These are phyloP conservation scores for Sabellastarte sp. DNA, from an alignment of 2,888 invertebrate genomes.

Conservation along the genomic window DNA sequence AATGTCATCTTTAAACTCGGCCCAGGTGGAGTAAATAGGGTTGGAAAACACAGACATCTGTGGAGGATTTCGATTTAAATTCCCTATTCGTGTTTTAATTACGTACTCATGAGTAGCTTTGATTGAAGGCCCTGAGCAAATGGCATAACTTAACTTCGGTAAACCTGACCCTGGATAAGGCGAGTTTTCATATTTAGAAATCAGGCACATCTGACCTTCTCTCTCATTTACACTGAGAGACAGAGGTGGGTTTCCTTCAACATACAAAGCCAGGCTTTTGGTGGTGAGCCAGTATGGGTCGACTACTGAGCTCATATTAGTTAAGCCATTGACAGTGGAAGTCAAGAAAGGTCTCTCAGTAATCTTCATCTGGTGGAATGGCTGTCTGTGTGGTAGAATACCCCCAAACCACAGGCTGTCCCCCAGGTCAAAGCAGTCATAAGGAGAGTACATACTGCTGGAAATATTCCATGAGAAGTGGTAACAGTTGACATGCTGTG, in stretches of 20 bases:
- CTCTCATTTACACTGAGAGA: neutral
- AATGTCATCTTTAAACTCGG: too few species aligned
- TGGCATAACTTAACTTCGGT: neutral
- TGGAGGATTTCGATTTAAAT: neutral
- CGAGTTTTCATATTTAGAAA: neutral
- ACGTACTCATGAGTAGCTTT: neutral
- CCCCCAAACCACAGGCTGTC: neutral
- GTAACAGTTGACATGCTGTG: neutral
- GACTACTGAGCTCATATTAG: neutral
- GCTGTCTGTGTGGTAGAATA: neutral
- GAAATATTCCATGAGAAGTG: neutral
- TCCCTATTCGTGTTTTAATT: neutral
- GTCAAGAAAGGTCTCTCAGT: neutral
- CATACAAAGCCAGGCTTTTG: neutral
- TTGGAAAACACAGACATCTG: neutral
- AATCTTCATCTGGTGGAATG: neutral
- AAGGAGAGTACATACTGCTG: neutral
- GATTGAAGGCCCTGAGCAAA: neutral
- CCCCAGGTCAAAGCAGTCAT: neutral
- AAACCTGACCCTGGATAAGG: neutral
- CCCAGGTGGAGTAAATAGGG: neutral
- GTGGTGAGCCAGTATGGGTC: neutral
- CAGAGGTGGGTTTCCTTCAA: neutral
- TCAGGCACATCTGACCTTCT: neutral
- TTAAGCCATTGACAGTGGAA: neutral